Evolutionary conservation across 2,113 vertebrate genomes (phyloP), one percentile per base, ranked within the genome.

Genomic region (Daboia siamensis): DNA sequence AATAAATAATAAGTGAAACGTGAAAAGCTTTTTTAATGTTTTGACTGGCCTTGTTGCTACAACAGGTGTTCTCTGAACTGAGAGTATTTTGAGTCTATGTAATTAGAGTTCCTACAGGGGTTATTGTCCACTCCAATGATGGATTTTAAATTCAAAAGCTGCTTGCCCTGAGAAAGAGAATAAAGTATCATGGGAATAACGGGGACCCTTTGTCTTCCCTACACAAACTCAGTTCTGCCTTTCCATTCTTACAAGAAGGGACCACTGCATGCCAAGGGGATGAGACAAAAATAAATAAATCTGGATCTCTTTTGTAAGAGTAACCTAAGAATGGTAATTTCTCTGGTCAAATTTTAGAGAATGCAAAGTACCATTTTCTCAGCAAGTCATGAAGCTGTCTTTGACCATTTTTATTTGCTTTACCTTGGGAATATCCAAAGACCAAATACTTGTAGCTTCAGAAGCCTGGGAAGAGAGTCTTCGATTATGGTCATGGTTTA

Each of bases 381-480:
- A 7, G 90, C 21, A 90, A 39, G 44, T 52, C 0, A 74, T 9
- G 91, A 33, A 93, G 15, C 13, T 74, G 5, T 21, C 33, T 55
- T 4, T 26, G 86, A 89, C 88, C 92, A 95, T 93, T 95, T 92
- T 90, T 61, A 59, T 90, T 88, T 94, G 88, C 3, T 94, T 94
- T 80, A 94, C 94, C 23, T 93, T 96, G 55, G 85, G 13, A 13
- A 55, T 17, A 69, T 87, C 91, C 52, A 88, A 88, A 86, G 86
- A 92, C 26, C 80, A 88, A 91, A 0, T 0, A 69, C 92, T 94
- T 52, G 13, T 1, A 46, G 0, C 57, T 91, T 94, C 95, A 89
- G 94, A 94, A 93, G 88, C 56, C 33, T 2, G 93, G 93, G 95
- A 91, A 91, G 54, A 88, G 59, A 92, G 85, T 56, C 92, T 90